Base-by-base conservation (phyloP, 2,888 invertebrate species). In the Campoplex nolae region DNA sequence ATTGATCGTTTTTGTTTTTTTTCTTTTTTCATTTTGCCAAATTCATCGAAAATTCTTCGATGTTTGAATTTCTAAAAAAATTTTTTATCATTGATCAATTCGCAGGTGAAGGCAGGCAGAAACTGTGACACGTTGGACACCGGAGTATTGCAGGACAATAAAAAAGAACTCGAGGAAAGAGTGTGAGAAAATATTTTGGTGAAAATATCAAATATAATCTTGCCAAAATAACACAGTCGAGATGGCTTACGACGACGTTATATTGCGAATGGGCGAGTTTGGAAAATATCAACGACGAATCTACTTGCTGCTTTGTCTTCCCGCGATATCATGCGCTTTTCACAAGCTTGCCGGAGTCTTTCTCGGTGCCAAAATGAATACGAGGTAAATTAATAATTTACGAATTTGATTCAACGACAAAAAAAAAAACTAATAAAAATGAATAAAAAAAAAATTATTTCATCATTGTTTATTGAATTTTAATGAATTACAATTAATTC, bases 301-400 rank as follows among this genome's bases (percentile, higher is more conserved):
- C 87, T 97, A 96, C 91, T 95, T 97, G 86, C 93, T 97, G 67
- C 95, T 97, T 67, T 97, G 97, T 91, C 94, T 97, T 73, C 97
- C 97, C 32, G 96, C 97, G 9, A 96, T 97, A 91, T 95, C 96
- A 23, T 97, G 97, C 93, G 97, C 97, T 73, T 96, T 97, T 90
- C 97, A 97, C 93, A 97, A 97, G 93, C 94, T 97, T 67, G 96
- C 96, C 23, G 97, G 97, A 84, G 97, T 97, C 0, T 97, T 97
- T 92, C 94, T 97, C 9, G 95, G 96, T 84, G 97, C 97, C 6
- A 96, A 96, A 94, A 96, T 96, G 83, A 94, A 96, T 84, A 95
- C 96, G 92, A 96, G 96, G 96, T 96, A 93, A 92, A 8, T 38
- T 35, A 11, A 9, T n/a, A 48, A 23, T 71, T 48, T 35, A 28